Conservation (phyloP, 2,113 vertebrate species). For the Barnardius zonarius region DNA sequence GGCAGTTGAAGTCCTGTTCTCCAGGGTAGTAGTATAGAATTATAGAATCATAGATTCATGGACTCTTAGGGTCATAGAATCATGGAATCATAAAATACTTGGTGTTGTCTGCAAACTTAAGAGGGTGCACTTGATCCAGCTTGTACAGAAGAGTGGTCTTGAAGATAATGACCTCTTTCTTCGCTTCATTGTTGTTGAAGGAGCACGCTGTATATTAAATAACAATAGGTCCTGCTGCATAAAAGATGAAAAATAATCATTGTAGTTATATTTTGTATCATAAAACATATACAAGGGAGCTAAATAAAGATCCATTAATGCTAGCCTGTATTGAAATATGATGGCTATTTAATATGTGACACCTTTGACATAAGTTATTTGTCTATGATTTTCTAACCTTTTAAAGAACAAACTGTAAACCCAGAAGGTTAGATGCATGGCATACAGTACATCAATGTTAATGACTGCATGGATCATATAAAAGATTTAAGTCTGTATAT, state of each 20-base stretch:
- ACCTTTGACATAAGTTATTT: background rate
- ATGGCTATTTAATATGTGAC: background rate
- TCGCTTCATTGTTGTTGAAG: background rate
- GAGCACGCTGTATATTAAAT: background rate
- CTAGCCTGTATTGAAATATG: background rate
- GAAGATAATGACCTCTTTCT: background rate
- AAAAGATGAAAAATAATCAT: background rate
- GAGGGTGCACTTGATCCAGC: too few relatives aligned
- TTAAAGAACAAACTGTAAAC: background rate
- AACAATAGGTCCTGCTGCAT: background rate
- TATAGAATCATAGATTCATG: fast-evolving
- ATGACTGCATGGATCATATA: background rate
- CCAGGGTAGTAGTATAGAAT: background rate
- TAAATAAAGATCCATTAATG: background rate
- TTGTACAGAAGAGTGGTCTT: background rate
- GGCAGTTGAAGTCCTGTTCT: background rate
- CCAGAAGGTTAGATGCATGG: background rate
- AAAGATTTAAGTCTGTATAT: background rate
- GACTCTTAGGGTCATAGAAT: background rate
- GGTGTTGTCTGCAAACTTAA: background rate
- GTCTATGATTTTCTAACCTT: background rate
- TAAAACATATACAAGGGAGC: background rate
- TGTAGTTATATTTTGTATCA: background rate
- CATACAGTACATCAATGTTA: background rate
- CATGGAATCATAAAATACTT: background rate